Conservation (phyloP, 2,888 invertebrate species). For the Apotomis turbidana region DNA sequence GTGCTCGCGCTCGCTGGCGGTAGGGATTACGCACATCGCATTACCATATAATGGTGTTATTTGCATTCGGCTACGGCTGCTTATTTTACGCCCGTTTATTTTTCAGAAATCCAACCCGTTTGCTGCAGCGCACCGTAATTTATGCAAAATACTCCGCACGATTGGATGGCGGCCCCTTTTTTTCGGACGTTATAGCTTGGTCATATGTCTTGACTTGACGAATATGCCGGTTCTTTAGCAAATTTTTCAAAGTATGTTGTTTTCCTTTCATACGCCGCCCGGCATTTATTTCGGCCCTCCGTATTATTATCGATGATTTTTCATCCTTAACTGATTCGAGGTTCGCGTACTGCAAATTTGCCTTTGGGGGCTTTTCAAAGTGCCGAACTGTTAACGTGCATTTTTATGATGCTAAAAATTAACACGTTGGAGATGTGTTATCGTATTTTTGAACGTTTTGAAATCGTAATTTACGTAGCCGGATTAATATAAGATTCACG, state of each 20-base stretch:
- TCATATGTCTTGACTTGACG: slow-evolving; percentile 54
- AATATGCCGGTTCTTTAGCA: slow-evolving; percentile 52
- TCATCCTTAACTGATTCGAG: slow-evolving; percentile 43
- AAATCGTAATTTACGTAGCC: slow-evolving; percentile 15
- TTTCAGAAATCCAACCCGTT: slow-evolving; percentile 73
- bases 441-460: slow-evolving; percentile 3
- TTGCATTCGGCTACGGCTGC: slow-evolving; percentile 72
- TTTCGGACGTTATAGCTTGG: slow-evolving; percentile 57
- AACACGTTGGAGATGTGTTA: slow-evolving; percentile 13
- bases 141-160: slow-evolving; percentile 78
- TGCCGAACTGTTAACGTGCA: slow-evolving; percentile 19
- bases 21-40: slow-evolving; percentile 74
- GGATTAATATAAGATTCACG: slow-evolving; percentile 31
- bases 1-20: slow-evolving; percentile 59
- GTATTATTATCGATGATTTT: slow-evolving; percentile 45
- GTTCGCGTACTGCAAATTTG: slow-evolving; percentile 28
- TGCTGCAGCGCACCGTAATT: slow-evolving; percentile 68
- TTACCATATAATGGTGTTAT: slow-evolving; percentile 81
- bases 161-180: slow-evolving; percentile 69
- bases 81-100: slow-evolving; percentile 76
- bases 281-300: slow-evolving; percentile 37
- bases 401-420: slow-evolving; percentile 7
- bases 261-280: slow-evolving; percentile 42
- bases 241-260: slow-evolving; percentile 43
- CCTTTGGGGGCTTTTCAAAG: slow-evolving; percentile 11